These are phyloP conservation scores for Lysiphlebus fabarum DNA, from an alignment of 1,140 invertebrate species.

Conservation along the genomic window DNA sequence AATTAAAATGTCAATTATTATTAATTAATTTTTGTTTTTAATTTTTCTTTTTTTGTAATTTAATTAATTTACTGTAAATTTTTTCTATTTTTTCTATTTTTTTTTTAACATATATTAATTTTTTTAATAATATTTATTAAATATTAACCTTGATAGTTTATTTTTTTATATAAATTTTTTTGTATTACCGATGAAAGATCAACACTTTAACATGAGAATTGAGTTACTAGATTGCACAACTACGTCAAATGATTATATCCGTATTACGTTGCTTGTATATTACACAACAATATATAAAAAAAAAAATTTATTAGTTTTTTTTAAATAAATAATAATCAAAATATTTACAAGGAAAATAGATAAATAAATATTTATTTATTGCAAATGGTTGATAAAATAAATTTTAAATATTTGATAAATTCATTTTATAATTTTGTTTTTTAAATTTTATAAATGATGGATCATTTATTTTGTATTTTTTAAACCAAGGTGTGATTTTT, in stretches of 20 bases:
- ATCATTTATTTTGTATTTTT: no score
- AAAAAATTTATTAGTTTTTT: background rate
- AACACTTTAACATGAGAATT: background rate
- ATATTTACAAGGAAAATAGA: no score
- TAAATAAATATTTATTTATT: no score
- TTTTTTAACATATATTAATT: background rate
- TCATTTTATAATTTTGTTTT: no score
- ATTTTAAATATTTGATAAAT: no score
- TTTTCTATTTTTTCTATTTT: background rate
- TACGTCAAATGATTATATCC: constrained; percentile 40
- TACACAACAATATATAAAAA: constrained; percentile 29
- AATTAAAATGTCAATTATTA: no score
- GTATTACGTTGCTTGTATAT: constrained; percentile 35
- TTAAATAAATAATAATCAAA: constrained; percentile 6
- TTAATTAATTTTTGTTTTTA: no score
- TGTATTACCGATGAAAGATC: background rate
- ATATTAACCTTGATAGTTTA: background rate
- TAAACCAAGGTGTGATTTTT: no score
- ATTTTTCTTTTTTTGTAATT: no score
- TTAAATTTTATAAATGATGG: no score
- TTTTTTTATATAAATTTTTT: background rate
- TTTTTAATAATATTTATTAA: background rate
- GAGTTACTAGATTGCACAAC: constrained; percentile 31
- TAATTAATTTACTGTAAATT: no score
- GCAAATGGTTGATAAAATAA: no score